Evolutionary conservation across 23 tunicate species (phyloP), one percentile per base, ranked within the genome.

Genomic region (Ciona savignyi): DNA sequence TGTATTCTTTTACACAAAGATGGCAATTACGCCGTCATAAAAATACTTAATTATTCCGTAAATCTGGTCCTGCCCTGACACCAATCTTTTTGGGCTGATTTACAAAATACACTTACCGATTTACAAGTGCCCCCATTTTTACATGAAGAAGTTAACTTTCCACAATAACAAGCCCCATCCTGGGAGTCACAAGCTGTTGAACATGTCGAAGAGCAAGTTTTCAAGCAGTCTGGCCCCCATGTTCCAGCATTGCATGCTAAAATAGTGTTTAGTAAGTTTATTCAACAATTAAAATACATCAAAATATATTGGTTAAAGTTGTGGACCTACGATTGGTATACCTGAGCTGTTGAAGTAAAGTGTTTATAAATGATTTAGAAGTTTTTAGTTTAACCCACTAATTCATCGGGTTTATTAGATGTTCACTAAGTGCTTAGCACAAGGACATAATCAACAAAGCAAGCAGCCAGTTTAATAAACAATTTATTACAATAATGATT

Each of bases 151-250:
- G 28, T 33, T 23, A 78, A 1, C 0, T 35, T 20, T 6, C 82
- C 82, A 35, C 82, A 78, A 4, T 30, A 78, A 60, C 82, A 78
- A 2, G 48, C 48, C 0, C 82, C 82, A 78, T 34, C 62, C 29
- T 78, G 74, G 22, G 82, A 51, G 34, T 78, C 82, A 65, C 82
- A 78, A 0, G 4, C 24, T 0, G 49, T 51, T 21, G 67, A 19
- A 34, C 82, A 78, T 0, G 82, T 23, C 1, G 74, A 56, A 26
- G 70, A 61, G 27, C 82, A 78, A 26, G 23, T 48, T 60, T 78
- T 64, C 1, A 68, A 21, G 51, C 82, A 78, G 22, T 78, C 82
- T 22, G 82, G 82, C 4, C 82, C 82, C 82, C 82, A 78, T 21
- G 9, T 68, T 20, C 82, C 82, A 51, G 67, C 74, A 51, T 33